These are phyloP conservation scores for Penelope pileata DNA, from an alignment of 2,113 vertebrate species.

Conservation along the genomic window DNA sequence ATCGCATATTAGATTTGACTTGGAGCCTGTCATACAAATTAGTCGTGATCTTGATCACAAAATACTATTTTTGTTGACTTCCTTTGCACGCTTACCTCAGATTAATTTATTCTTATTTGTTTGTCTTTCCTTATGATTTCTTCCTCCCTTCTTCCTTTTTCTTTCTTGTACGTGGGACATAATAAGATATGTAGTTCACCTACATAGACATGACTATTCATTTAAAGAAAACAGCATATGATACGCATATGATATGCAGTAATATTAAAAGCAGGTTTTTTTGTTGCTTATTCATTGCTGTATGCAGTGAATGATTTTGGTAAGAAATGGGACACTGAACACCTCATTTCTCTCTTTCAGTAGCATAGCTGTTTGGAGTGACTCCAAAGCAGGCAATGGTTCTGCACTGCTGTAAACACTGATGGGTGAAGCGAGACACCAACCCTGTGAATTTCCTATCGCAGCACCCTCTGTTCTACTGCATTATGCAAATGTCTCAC, in stretches of 20 bases:
- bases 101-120: background rate
- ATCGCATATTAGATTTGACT: background rate
- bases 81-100: background rate
- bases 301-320: background rate
- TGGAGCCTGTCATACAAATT: background rate
- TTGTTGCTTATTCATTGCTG: background rate
- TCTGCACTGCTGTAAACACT: background rate
- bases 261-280: background rate
- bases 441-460: background rate
- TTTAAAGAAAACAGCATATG: background rate
- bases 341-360: background rate
- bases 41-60: background rate
- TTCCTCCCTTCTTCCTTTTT: background rate
- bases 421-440: background rate
- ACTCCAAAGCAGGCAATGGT: background rate
- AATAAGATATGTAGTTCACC: background rate
- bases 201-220: background rate
- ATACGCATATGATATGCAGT: background rate
- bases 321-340: background rate
- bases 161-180: background rate
- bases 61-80: background rate
- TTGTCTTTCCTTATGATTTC: background rate
- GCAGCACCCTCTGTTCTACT: constrained; percentile 16
- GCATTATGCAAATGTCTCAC: constrained; percentile 38
- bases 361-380: background rate